Evolutionary conservation across 2,797 vertebrate genomes (phyloP), one percentile per base, ranked within the genome.

Genomic region (Sebastes cheni): DNA sequence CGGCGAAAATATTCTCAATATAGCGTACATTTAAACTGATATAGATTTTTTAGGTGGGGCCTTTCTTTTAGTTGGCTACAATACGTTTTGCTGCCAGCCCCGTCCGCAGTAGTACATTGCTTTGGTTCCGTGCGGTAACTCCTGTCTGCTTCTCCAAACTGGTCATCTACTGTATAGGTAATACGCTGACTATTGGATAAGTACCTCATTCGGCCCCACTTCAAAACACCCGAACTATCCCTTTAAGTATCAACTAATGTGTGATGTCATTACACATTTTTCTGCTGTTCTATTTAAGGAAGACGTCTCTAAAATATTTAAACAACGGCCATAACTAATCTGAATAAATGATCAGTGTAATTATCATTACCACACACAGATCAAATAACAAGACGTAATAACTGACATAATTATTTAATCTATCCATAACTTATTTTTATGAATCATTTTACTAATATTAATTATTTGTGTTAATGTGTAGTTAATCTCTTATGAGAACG

Each of bases 301-400:
- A 68, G 65, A 72, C 50, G 14, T 6, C 61, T 59, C 22, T 73
- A 42, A 78, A 84, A 81, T 70, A 81, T 86, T 79, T 32, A 79
- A 77, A 79, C 30, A 23, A 30, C 36, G 32, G 3, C 30, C 22
- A 36, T 29, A 54, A 34, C 18, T 61, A 34, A 85, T 54, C 2
- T 3, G 20, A 75, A 77, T 75, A 77, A 36, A 65, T 80, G 5
- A 80, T 73, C 12, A 29, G 25, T 67, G 8, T 61, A 75, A 77
- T 80, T 50, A 79, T 86, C 61, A 62, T 56, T 65, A 67, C 18
- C 7, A 67, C 32, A 61, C 52, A 22, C 11, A 72, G 14, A 55
- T 79, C 22, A 71, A 58, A 74, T 80, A 50, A 80, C 9, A 62
- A 58, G 56, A 30, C 34, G 56, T 56, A 71, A 75, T 82, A 79